Evolutionary conservation across 2,888 invertebrate genomes (phyloP).

Genomic region (Amaurobius ferox): DNA sequence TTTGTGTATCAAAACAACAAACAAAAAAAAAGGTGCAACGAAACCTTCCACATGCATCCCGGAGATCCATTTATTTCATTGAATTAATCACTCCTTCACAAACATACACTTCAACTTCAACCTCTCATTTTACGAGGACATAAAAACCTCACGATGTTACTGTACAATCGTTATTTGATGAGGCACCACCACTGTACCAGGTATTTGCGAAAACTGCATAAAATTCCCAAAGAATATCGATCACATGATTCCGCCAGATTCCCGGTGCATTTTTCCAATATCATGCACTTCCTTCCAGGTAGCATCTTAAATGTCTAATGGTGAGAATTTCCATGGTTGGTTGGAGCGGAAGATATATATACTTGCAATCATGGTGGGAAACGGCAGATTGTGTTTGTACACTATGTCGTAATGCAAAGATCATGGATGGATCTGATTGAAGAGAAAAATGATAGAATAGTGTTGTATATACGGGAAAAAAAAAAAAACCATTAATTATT

Average conservation of each 20-base stretch:
- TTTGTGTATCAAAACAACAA: not conserved
- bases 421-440: too few relatives aligned
- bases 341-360: not conserved
- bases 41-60: not conserved
- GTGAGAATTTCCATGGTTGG: slow-evolving; percentile 10
- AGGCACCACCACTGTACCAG: not conserved
- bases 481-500: too few relatives aligned
- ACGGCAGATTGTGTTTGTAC: too few relatives aligned
- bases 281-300: not conserved
- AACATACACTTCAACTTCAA: not conserved
- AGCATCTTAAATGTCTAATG: not conserved
- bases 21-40: not conserved
- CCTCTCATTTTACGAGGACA: not conserved
- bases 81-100: not conserved
- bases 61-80: not conserved
- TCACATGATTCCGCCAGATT: not conserved
- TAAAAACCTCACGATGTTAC: not conserved
- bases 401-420: too few relatives aligned
- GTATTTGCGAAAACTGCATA: not conserved
- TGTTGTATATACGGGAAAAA: too few relatives aligned
- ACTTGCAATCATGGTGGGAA: not conserved
- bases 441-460: too few relatives aligned
- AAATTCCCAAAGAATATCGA: slow-evolving; percentile 5
- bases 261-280: not conserved
- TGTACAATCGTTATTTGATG: slow-evolving; percentile 15